Base-by-base conservation (phyloP, 2,113 vertebrate species). In the Pomatorhinus ruficollis region DNA sequence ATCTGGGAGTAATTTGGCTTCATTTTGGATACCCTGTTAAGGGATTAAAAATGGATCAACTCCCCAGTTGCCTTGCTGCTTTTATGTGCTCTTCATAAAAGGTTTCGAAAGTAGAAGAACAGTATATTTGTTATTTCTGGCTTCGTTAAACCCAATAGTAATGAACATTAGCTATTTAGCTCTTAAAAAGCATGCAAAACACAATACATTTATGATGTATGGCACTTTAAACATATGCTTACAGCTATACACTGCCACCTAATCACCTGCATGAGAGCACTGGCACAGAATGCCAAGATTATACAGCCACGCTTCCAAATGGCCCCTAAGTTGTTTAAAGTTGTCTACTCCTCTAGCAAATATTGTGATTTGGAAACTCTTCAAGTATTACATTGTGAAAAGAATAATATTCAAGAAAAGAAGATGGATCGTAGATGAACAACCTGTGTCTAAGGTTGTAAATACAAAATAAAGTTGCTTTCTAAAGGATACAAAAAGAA, bases 101-200 rank as follows among this genome's bases (percentile, higher is more conserved):
- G 65, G 39, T 95, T 95, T 97, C 89, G 91, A 97, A 97, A 97
- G 85, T 87, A 83, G 89, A 83, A 94, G 87, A 95, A 82, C 72
- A 75, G 11, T 94, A 70, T 91, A 98, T 96, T 97, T 97, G 75
- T 97, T 97, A 96, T 95, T 98, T 97, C 92, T 96, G 87, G 95
- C 95, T 96, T 95, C 6, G 50, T 97, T 98, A 97, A 97, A 97
- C 89, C 90, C 83, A 95, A 89, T 63, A 94, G 94, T 96, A 98
- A 98, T 98, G 97, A 98, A 94, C 86, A 96, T 94, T 91, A 92
- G 85, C 90, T 92, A 91, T 96, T 96, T 95, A 95, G 95, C 87
- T 97, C 80, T 94, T 97, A 92, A n/a, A 94, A 92, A 95, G 71
- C 95, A 82, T 82, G 80, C 75, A 95, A 97, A 95, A 56, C 68